phyloP scores from a whole-genome alignment of 2,797 vertebrate genomes.

The Peromyscus nudipes region DNA sequence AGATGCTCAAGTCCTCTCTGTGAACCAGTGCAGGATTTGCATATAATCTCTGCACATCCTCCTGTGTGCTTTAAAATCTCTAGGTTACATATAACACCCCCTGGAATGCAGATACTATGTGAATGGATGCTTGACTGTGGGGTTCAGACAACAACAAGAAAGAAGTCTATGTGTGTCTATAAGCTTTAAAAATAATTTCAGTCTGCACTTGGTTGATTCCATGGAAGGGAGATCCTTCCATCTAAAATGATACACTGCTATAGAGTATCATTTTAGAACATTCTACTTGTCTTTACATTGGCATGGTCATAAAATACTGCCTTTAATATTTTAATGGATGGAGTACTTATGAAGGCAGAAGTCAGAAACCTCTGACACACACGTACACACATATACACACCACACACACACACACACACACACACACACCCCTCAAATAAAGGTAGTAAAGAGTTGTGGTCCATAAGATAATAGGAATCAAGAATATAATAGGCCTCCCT shows the following conservation, averaged over 20 bases:
- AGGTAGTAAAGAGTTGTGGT: background rate
- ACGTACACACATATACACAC: background rate
- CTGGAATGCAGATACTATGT: background rate
- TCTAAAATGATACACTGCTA: background rate
- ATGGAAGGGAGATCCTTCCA: background rate
- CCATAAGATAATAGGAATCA: background rate
- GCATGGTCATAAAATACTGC: background rate
- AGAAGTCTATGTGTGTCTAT: background rate
- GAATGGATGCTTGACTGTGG: background rate
- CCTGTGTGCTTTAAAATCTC: background rate
- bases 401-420: background rate
- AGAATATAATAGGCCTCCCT: background rate
- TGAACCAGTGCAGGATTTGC: background rate
- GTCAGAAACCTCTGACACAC: background rate
- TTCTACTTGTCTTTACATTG: background rate
- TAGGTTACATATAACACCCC: background rate
- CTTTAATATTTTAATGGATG: slow-evolving; percentile 43
- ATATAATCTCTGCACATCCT: background rate
- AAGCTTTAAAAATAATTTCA: background rate
- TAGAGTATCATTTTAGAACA: background rate
- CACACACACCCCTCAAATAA: background rate
- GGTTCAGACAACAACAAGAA: background rate
- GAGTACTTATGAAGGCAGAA: background rate
- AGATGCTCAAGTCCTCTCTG: background rate
- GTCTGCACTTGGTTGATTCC: background rate